These are phyloP conservation scores for Fregetta grallaria DNA, from an alignment of 2,113 vertebrate species.

Conservation along the genomic window DNA sequence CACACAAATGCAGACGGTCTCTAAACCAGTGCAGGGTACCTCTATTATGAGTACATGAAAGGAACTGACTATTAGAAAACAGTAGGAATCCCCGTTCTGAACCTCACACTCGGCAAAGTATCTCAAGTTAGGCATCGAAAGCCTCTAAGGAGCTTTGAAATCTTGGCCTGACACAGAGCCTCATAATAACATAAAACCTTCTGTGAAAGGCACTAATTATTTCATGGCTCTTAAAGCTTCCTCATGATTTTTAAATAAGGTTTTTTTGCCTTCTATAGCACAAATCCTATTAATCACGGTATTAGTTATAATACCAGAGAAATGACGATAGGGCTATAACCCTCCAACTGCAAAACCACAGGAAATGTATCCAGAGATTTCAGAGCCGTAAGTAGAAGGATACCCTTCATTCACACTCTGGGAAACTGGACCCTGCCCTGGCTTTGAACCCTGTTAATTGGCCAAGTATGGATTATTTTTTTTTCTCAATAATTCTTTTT, in stretches of 20 bases:
- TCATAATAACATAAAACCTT: constrained; percentile 47
- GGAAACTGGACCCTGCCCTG: not conserved
- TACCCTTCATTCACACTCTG: not conserved
- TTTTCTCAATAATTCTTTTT: not conserved
- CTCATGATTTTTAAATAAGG: constrained; percentile 62
- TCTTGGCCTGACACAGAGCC: constrained; percentile 1
- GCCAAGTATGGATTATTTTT: not conserved
- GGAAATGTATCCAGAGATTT: constrained; percentile 10
- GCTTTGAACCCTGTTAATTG: constrained; percentile 24
- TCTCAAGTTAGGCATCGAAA: not conserved
- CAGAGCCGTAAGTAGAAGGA: not conserved
- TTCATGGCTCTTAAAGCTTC: constrained; percentile 50
- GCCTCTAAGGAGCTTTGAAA: constrained; percentile 54
- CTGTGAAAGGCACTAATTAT: constrained; percentile 59
- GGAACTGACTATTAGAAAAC: constrained; percentile 9
- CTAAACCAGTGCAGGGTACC: not conserved
- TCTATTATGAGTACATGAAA: constrained; percentile 8
- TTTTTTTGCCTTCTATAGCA: constrained; percentile 11
- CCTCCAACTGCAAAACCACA: constrained; percentile 32
- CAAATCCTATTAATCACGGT: constrained; percentile 49
- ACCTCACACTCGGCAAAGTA: not conserved
- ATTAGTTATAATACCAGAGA: constrained; percentile 48
- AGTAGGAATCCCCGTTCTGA: not conserved
- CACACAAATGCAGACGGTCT: not conserved
- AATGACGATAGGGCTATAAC: not conserved